A percentile compares a stretch with the other conserved stretches of the same genome.
phyloP scores from a whole-genome alignment of 1,140 invertebrate genomes.

The Pomacea maculata region DNA sequence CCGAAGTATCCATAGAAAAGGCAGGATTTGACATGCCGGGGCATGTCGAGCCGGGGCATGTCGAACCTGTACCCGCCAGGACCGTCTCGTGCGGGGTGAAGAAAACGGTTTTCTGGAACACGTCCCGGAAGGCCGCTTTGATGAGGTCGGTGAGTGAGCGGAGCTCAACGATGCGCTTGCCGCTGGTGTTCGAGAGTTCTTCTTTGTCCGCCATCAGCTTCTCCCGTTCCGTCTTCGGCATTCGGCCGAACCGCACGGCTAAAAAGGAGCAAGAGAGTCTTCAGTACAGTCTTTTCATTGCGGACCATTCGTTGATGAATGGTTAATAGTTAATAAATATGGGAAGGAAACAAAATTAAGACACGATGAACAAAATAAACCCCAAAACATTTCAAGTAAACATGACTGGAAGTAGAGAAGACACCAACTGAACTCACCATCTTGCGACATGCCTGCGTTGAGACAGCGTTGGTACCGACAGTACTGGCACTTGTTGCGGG shows the following conservation, averaged over 20 bases:
- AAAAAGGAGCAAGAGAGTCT: not conserved
- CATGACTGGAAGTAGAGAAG: too few relatives aligned
- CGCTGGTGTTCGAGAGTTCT: conserved; percentile 41
- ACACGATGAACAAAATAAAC: too few relatives aligned
- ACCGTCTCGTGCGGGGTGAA: conserved; percentile 21
- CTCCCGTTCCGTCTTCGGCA: conserved; percentile 97
- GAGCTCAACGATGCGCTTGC: conserved; percentile 44
- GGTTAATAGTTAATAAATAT: too few relatives aligned
- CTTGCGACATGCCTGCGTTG: conserved; percentile 95
- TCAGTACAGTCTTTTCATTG: not conserved
- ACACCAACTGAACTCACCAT: conserved; percentile 69
- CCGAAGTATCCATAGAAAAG: not conserved
- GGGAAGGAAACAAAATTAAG: too few relatives aligned
- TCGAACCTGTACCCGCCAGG: not conserved
- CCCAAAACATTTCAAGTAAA: too few relatives aligned
- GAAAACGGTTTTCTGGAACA: conserved; percentile 41
- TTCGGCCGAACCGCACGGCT: conserved; percentile 98
- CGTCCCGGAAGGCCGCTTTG: conserved; percentile 50
- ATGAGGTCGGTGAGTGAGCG: conserved; percentile 48
- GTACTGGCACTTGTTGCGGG: conserved; percentile 96
- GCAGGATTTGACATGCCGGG: not conserved
- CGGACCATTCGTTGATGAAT: too few relatives aligned
- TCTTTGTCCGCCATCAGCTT: conserved; percentile 83
- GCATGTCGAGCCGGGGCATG: not conserved
- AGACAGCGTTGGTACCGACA: conserved; percentile 98